Base-by-base conservation (phyloP, 2,797 vertebrate genomes). In the Sebastes taczanowskii region DNA sequence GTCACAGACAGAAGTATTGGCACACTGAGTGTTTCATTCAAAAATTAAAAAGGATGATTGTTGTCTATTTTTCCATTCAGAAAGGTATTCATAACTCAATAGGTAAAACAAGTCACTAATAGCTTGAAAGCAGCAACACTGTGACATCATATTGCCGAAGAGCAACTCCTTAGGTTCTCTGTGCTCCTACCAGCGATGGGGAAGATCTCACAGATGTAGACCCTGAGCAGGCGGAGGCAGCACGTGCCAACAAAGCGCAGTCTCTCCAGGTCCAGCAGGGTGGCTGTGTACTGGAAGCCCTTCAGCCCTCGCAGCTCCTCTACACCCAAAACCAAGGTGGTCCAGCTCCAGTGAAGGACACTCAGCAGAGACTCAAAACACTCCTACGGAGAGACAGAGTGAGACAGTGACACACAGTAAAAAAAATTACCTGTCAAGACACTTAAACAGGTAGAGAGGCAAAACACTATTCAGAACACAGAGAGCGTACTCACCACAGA, bases 341-440 rank as follows among this genome's bases (percentile, higher is more conserved):
- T 99, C 99, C 99, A 99, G 77, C 99, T 99, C 99, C 99, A 99
- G 71, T 99, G 98, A 84, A 99, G 97, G 86, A 99, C 96, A 86
- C 98, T 99, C 89, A 99, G 76, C 83, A 99, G 93, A 58, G 98
- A 99, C 80, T 99, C 98, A 92, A 99, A 99, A 89, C 99, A 99
- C 77, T 99, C 98, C 99, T 99, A 68, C 77, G 85, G n/a, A 23
- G 11, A 80, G 20, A 70, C 7, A 61, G 30, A 66, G 11, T 4
- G 11, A 60, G 8, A 71, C 2, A 62, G 20, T 74, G 7, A 53
- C 8, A 71, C 6, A 25, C 25, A 14, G 64, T 49, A 49, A 49
- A 49, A 49, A 49, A 52, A 52, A 55, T 3, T 0, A 71, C 9
- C 29, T 32, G 35, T 60, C 5, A 25, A 9, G 3, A 52, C 5